Conservation (phyloP, 2,113 vertebrate species). For the Probosciger aterrimus region DNA sequence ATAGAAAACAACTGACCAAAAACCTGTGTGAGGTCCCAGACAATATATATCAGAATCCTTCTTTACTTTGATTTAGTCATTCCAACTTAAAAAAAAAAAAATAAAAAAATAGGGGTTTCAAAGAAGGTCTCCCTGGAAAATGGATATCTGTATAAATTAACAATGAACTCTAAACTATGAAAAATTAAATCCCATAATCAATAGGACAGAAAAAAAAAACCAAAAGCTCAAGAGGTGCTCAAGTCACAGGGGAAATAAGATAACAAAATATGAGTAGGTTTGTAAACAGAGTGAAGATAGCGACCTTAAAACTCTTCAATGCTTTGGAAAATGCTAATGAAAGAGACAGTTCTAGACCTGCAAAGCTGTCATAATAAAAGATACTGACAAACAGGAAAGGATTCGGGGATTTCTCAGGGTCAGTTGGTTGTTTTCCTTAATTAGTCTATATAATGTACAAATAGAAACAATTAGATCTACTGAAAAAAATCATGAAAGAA, state of each 20-base stretch:
- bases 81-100: fast-evolving
- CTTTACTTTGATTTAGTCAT: background rate
- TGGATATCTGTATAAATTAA: background rate
- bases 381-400: background rate
- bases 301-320: background rate
- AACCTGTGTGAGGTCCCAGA: background rate
- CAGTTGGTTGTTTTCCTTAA: background rate
- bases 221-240: background rate
- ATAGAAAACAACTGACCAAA: background rate
- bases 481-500: background rate
- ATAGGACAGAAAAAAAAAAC: background rate
- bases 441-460: background rate
- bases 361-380: background rate
- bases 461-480: background rate
- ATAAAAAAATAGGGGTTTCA: background rate
- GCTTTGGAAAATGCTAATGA: background rate
- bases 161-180: background rate
- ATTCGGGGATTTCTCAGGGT: background rate
- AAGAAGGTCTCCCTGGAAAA: background rate
- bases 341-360: background rate
- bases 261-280: background rate
- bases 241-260: background rate
- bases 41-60: background rate
- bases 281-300: background rate
- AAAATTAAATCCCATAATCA: background rate